A percentile compares a stretch with the other conserved stretches of the same genome.
phyloP scores from a whole-genome alignment of 2,797 vertebrate species.

The Sebastes flavidus region DNA sequence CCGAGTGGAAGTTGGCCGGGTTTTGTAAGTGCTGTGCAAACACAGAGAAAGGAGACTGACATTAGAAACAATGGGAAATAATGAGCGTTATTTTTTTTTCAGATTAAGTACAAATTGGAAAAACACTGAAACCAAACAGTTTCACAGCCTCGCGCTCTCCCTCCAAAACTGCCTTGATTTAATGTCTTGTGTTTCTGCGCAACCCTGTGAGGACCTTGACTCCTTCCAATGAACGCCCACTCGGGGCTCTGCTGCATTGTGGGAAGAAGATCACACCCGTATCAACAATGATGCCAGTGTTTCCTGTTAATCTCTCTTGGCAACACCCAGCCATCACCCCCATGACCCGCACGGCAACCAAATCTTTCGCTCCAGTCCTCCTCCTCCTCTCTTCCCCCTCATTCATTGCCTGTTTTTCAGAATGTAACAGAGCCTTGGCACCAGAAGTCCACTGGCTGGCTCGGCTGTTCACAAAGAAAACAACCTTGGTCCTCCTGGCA shows the following conservation, averaged over 20 bases:
- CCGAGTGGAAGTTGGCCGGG: constrained; percentile 99
- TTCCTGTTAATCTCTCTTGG: constrained; percentile 80
- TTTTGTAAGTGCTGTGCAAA: constrained; percentile 97
- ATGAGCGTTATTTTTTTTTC: constrained; percentile 41
- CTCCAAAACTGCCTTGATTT: constrained; percentile 54
- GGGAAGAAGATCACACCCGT: constrained; percentile 77
- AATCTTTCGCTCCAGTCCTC: constrained; percentile 62
- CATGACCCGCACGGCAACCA: constrained; percentile 67
- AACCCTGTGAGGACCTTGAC: constrained; percentile 78
- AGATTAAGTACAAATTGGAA: constrained; percentile 65
- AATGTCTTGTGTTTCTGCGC: constrained; percentile 74
- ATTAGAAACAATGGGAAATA: constrained; percentile 67
- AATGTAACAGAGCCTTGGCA: constrained; percentile 62
- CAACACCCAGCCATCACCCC: constrained; percentile 65
- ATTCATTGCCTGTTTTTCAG: constrained; percentile 52
- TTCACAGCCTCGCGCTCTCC: constrained; percentile 36
- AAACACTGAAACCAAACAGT: constrained; percentile 63
- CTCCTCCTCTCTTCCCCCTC: constrained; percentile 49
- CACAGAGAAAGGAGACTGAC: constrained; percentile 49
- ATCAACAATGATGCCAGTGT: constrained; percentile 82
- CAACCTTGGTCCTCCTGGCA: constrained; percentile 76
- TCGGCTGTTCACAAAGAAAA: constrained; percentile 75
- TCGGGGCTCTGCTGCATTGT: constrained; percentile 77
- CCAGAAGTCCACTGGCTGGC: constrained; percentile 71
- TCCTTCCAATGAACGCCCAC: constrained; percentile 73